A percentile compares a stretch with the other conserved stretches of the same genome.
Conservation (phyloP, 2,888 invertebrate genomes). For the Vandiemenella viatica region DNA sequence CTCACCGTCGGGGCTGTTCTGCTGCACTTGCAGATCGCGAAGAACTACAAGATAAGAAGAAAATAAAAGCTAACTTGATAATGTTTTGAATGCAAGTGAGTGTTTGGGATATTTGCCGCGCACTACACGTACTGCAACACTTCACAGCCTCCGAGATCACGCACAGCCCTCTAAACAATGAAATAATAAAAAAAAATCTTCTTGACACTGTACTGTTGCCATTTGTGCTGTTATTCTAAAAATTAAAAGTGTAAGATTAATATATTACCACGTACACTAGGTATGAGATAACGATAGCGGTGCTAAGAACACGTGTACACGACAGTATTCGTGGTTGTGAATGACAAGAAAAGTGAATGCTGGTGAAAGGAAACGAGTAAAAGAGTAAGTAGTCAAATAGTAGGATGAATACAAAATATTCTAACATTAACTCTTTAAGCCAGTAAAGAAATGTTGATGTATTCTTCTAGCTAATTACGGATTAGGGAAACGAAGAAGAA, state of each 20-base stretch:
- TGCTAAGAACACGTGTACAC: not conserved
- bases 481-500: not conserved
- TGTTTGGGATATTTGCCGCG: not conserved
- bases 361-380: not conserved
- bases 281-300: not conserved
- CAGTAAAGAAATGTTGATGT: conserved; percentile 4
- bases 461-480: conserved; percentile 2
- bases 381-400: not conserved
- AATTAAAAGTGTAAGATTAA: not conserved
- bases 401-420: not conserved
- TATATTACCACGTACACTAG: not conserved
- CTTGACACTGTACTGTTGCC: not conserved
- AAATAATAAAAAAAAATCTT: too few relatives aligned
- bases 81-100: too few relatives aligned
- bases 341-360: not conserved
- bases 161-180: not conserved
- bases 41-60: too few relatives aligned
- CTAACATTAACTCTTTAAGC: not conserved
- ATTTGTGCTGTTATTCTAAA: not conserved
- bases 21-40: too few relatives aligned
- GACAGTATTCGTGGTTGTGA: not conserved
- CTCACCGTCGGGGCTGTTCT: too few relatives aligned
- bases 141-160: not conserved
- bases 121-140: not conserved
- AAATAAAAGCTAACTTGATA: not conserved